Conservation (phyloP, 1,140 invertebrate genomes). For the Theocolax elegans region DNA sequence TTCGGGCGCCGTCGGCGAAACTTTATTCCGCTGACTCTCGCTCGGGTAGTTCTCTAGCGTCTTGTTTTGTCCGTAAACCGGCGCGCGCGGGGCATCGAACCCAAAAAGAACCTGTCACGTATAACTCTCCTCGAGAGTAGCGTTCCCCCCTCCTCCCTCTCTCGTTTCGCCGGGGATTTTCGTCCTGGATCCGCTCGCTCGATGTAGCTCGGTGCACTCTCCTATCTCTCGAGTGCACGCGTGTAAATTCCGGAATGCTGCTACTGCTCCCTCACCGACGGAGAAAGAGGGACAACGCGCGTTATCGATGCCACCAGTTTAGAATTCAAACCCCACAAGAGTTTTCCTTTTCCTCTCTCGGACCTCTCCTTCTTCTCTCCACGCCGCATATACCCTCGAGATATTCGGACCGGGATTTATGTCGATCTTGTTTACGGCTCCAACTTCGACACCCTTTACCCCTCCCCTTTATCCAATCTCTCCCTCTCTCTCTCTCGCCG, state of each 20-base stretch:
- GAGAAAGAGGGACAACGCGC: too few species aligned
- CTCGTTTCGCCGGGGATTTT: not conserved
- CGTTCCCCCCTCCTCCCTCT: not conserved
- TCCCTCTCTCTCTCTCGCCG: too few species aligned
- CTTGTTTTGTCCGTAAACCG: constrained; percentile 49
- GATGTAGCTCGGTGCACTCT: not conserved
- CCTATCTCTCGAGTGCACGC: not conserved
- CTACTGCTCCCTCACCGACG: not conserved
- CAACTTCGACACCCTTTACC: not conserved
- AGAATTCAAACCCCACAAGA: too few species aligned
- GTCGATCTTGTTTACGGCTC: constrained; percentile 19
- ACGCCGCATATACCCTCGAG: too few species aligned
- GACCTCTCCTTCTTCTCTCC: too few species aligned
- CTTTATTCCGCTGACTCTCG: constrained; percentile 49
- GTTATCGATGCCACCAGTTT: too few species aligned
- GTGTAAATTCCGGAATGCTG: constrained; percentile 18
- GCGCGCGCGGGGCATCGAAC: constrained; percentile 46
- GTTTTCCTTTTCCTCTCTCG: too few species aligned
- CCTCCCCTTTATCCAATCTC: too few species aligned
- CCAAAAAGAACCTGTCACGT: constrained; percentile 28
- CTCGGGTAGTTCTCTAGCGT: constrained; percentile 16
- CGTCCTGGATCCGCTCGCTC: constrained; percentile 25
- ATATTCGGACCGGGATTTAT: constrained; percentile 18
- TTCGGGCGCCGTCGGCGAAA: constrained; percentile 45
- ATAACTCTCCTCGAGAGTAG: too few species aligned